Evolutionary conservation across 2,113 vertebrate genomes (phyloP).

Genomic region (Menidia beryllina): DNA sequence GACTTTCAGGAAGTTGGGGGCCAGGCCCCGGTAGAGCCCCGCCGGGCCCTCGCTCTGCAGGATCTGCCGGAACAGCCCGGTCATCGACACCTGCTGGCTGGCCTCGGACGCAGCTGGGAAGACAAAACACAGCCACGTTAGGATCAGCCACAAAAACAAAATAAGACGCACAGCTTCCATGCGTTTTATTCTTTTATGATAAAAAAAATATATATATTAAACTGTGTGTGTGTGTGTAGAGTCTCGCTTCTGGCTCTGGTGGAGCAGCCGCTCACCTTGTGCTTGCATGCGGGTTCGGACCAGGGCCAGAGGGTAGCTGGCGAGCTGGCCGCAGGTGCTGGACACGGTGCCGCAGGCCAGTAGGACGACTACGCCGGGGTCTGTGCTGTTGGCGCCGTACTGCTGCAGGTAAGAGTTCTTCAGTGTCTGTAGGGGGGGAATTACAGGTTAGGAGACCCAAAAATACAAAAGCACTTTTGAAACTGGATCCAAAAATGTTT

Average conservation of each 20-base stretch:
- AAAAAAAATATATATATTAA: background rate
- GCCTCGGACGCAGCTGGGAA: conserved; percentile 84
- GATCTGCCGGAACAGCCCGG: conserved; percentile 92
- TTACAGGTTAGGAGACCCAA: background rate
- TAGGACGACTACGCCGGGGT: conserved; percentile 91
- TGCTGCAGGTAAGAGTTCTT: conserved; percentile 93
- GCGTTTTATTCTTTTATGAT: background rate
- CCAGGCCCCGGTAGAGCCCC: conserved; percentile 94
- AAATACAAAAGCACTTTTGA: too few relatives aligned
- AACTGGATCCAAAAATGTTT: too few relatives aligned
- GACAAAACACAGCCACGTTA: too few relatives aligned
- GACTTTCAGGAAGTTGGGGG: conserved; percentile 98
- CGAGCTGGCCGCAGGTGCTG: conserved; percentile 95
- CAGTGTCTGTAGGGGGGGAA: conserved; percentile 82
- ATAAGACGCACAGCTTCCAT: too few relatives aligned
- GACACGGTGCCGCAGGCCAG: conserved; percentile 95
- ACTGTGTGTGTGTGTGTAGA: too few relatives aligned
- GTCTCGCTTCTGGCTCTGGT: too few relatives aligned
- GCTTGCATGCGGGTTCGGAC: conserved; percentile 97
- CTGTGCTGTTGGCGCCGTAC: conserved; percentile 84
- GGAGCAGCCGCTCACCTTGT: conserved; percentile 93
- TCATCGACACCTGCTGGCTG: conserved; percentile 86
- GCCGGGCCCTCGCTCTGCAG: conserved; percentile 90
- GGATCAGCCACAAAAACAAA: too few relatives aligned
- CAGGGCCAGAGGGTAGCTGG: conserved; percentile 94